Evolutionary conservation across 2,888 invertebrate species (phyloP), one percentile per base, ranked within the genome.

Genomic region (Ethmia dodecea): DNA sequence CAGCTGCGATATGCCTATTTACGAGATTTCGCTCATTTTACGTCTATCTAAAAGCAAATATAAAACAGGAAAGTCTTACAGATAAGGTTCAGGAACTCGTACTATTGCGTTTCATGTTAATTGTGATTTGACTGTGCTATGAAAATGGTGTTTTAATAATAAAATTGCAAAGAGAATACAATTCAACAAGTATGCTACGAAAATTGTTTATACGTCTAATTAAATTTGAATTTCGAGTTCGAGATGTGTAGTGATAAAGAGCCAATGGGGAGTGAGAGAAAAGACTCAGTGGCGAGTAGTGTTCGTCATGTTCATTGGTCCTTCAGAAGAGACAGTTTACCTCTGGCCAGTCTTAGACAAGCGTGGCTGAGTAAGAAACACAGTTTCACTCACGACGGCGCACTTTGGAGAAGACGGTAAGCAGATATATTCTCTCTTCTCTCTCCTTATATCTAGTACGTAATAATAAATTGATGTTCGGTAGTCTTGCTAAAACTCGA

Each of bases 291-390:
- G 38, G 33, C 47, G 10, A 42, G 41, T 37, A 46, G 41, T 12
- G 52, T 55, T 30, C 37, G 46, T 13, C 42, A 43, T 5, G 55
- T 68, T 12, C 50, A 57, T 22, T 80, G 75, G 70, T 53, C 68
- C 8, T 43, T 79, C n/a, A 55, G 83, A 28, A 58, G 83, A 18
- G 84, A 84, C 18, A 84, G 83, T 36, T 49, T 83, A 3, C 84
- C 84, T 1, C 40, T 84, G 16, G 67, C 75, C 5, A 67, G 57
- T 9, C 62, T 84, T 2, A 66, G 76, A 22, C 63, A 67, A 37
- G 79, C 75, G 27, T 70, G 72, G 54, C 45, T 81, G 3, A 81
- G 67, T 37, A 62, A 68, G 11, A 66, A 58, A 16, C 53, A 60
- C 3, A 78, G 72, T 40, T 50, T 74, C 13, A 67, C 75, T 0